Evolutionary conservation across 2,797 vertebrate species (phyloP), one percentile per base, ranked within the genome.

Genomic region (Microctenopoma lineatum): DNA sequence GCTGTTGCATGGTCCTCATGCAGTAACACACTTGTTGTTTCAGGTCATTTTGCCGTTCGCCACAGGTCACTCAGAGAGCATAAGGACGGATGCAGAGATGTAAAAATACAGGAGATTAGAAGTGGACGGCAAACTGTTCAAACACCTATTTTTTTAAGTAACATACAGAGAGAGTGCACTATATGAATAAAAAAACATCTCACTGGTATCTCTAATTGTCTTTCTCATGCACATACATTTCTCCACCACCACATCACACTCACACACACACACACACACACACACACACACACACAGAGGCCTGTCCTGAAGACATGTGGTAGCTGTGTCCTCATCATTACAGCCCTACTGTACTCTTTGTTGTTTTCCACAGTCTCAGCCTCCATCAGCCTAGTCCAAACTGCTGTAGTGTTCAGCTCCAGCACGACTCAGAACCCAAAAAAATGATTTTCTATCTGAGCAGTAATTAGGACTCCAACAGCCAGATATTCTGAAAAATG

Each of bases 361-460:
- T 53, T 74, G 42, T 73, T 76, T 72, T 70, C 50, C 69, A 59
- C 21, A 32, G 27, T 73, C 64, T 59, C 52, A 48, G 53, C 66
- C 36, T 63, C 65, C 62, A 79, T 68, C 60, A 50, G 61, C 67
- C 42, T 14, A 45, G 71, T 71, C 62, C 74, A 62, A 73, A 72
- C 68, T 53, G 26, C 56, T 55, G 8, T 4, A 66, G 39, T 10
- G 47, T 46, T 73, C 34, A 56, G 47, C 47, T 52, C 53, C 65
- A 53, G 36, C 13, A 7, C 74, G 76, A 88, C 73, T 83, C 72
- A 79, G 62, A 71, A 61, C 29, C 62, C 73, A 79, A 74, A 79
- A 74, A 80, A 75, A 58, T 32, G 66, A 66, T 50, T 65, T 78
- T 80, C 66, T 48, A 0, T 39, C 41, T 10, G 11, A 26, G 21